Conservation (phyloP, 1,140 invertebrate species). For the Dinothrombium tinctorium region DNA sequence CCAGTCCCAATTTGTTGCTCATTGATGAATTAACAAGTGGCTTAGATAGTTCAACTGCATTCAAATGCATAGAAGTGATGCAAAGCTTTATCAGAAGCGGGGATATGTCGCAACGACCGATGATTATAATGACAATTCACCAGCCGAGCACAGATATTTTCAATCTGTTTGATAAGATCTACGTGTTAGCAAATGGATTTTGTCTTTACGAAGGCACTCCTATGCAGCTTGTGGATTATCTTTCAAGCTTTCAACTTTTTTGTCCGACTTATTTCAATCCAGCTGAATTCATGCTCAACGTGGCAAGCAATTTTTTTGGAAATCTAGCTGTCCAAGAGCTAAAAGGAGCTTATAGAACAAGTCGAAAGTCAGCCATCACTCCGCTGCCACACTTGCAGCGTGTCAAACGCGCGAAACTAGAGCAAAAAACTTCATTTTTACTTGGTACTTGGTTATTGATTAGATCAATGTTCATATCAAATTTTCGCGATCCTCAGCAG, state of each 20-base stretch:
- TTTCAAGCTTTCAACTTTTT: conserved; percentile 25
- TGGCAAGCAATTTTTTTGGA: conserved; percentile 7
- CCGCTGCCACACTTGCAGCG: too few relatives aligned
- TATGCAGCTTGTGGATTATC: background rate
- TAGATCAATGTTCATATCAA: background rate
- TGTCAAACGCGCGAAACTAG: background rate
- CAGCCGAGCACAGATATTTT: conserved; percentile 84
- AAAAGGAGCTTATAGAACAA: background rate
- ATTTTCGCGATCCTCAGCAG: background rate
- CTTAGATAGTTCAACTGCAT: conserved; percentile 22
- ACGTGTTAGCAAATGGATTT: conserved; percentile 57
- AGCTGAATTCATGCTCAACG: conserved; percentile 42
- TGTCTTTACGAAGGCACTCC: conserved; percentile 62
- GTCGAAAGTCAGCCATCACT: background rate
- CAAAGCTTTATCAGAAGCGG: too few relatives aligned
- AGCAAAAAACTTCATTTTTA: background rate
- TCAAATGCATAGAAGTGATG: conserved; percentile 47
- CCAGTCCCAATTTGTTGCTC: conserved; percentile 88
- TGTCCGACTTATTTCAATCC: conserved; percentile 89
- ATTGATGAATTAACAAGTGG: conserved; percentile 34
- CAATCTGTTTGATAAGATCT: conserved; percentile 80
- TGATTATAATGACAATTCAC: conserved; percentile 35
- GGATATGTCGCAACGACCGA: conserved; percentile 58
- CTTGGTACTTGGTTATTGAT: background rate
- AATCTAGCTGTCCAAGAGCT: background rate